Evolutionary conservation across 2,113 vertebrate species (phyloP).

Genomic region (Sinocyclocheilus anshuiensis): DNA sequence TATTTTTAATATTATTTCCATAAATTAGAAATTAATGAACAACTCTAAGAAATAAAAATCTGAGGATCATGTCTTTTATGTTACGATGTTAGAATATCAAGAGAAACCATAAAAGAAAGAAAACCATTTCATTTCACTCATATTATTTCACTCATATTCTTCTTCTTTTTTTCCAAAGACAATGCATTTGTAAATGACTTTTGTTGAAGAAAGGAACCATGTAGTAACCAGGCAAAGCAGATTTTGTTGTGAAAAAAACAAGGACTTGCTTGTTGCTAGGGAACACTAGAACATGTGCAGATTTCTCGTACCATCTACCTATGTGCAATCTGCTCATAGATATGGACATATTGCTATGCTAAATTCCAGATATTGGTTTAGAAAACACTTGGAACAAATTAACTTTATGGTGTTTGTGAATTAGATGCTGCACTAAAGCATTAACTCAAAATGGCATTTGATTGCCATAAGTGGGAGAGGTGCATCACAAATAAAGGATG

Average conservation of each 20-base stretch:
- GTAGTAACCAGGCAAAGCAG: conserved; percentile 33
- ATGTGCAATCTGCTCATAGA: conserved; percentile 26
- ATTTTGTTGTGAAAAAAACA: conserved; percentile 41
- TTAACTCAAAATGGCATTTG: not conserved
- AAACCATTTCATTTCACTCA: too few relatives aligned
- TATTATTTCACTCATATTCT: not conserved
- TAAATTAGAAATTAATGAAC: too few relatives aligned
- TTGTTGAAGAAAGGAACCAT: not conserved
- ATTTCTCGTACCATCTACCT: conserved; percentile 36
- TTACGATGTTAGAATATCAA: too few relatives aligned
- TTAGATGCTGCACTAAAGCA: not conserved
- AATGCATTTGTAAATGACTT: conserved; percentile 1
- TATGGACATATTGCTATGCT: conserved; percentile 8
- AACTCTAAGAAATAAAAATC: too few relatives aligned
- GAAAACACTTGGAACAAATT: not conserved
- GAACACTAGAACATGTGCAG: conserved; percentile 50
- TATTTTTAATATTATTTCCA: too few relatives aligned
- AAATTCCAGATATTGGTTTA: conserved; percentile 19
- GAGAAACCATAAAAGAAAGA: too few relatives aligned
- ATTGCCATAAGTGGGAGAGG: not conserved
- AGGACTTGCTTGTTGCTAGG: conserved; percentile 60
- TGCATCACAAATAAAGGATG: not conserved
- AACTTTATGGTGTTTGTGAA: not conserved
- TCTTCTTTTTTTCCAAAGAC: not conserved
- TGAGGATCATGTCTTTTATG: too few relatives aligned